Conservation (phyloP, 2,113 vertebrate genomes). For the Paratilapia polleni region DNA sequence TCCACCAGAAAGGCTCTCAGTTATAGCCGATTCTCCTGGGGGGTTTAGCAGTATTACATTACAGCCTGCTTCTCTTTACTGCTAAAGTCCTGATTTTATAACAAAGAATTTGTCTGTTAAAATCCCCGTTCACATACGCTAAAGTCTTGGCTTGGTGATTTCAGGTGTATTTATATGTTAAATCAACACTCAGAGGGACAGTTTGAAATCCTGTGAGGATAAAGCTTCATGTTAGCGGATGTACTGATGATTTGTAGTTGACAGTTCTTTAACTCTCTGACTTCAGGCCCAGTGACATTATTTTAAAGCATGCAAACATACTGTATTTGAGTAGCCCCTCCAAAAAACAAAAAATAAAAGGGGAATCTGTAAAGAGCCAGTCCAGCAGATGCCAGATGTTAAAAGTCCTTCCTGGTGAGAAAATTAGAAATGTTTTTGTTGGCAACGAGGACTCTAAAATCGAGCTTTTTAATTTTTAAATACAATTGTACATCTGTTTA, state of each 20-base stretch:
- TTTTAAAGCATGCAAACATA: too few species aligned
- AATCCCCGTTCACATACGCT: neutral
- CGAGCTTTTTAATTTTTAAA: neutral
- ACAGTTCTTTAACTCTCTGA: too few species aligned
- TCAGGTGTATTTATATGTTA: neutral
- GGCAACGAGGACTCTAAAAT: neutral
- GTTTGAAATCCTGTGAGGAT: neutral
- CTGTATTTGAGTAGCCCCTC: too few species aligned
- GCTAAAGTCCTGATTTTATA: neutral
- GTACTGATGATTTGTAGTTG: neutral
- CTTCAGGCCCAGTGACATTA: too few species aligned
- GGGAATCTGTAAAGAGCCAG: too few species aligned
- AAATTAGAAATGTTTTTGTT: too few species aligned
- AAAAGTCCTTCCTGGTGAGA: too few species aligned
- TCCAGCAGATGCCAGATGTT: too few species aligned
- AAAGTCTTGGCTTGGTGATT: neutral
- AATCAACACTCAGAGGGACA: neutral
- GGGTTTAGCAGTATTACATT: neutral
- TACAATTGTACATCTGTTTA: neutral
- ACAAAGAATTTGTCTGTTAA: neutral
- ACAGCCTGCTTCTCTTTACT: neutral
- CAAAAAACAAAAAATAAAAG: too few species aligned
- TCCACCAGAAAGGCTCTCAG: neutral
- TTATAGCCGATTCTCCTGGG: accelerated
- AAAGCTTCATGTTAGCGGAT: neutral